phyloP scores from a whole-genome alignment of 2,888 invertebrate species.

The Melinaea menophilus region DNA sequence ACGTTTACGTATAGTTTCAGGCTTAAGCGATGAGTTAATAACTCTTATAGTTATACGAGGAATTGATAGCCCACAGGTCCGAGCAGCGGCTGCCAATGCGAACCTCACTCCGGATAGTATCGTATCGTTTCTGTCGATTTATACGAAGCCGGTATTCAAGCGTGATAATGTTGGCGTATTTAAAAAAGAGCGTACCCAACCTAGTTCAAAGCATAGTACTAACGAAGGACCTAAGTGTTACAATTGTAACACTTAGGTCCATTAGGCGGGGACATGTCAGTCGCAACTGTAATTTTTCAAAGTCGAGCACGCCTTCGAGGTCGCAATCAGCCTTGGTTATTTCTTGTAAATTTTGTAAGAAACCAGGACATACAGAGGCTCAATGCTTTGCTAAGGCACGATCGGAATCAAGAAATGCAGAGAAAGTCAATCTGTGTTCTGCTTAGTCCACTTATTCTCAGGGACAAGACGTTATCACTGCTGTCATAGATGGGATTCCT shows the following conservation, averaged over 20 bases:
- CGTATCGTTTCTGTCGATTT: too few species aligned
- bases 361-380: slow-evolving; percentile 9
- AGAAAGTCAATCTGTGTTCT: too few species aligned
- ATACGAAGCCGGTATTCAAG: too few species aligned
- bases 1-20: slow-evolving; percentile 19
- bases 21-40: slow-evolving; percentile 16
- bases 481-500: too few species aligned
- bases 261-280: neutral
- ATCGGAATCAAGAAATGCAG: neutral
- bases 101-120: too few species aligned
- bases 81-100: too few species aligned
- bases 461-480: too few species aligned
- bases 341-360: slow-evolving; percentile 13
- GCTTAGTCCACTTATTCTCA: neutral
- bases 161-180: too few species aligned
- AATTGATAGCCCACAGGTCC: neutral
- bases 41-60: slow-evolving; percentile 13
- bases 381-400: slow-evolving; percentile 7
- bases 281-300: neutral
- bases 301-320: neutral
- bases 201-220: neutral
- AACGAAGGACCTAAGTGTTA: slow-evolving; percentile 1
- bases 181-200: too few species aligned
- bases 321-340: neutral
- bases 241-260: too few species aligned